These are phyloP conservation scores for Archaeoteleia sp. DNA, from an alignment of 2,888 invertebrate species.

Conservation along the genomic window DNA sequence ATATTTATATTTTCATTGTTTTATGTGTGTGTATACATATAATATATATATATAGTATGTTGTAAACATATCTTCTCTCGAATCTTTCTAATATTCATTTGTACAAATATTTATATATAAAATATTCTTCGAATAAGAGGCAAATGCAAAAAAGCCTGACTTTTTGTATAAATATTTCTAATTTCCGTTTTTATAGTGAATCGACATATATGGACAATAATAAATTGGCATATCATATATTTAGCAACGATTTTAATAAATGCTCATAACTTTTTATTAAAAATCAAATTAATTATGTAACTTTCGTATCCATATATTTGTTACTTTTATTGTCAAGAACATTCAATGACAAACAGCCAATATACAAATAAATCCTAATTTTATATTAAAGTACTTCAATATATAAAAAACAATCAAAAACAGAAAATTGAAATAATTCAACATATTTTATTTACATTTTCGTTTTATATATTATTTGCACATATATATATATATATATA, in stretches of 20 bases:
- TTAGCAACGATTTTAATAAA: too few relatives aligned
- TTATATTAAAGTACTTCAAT: too few relatives aligned
- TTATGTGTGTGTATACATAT: too few relatives aligned
- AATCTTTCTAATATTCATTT: slow-evolving; percentile 61
- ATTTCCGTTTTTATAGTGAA: neutral
- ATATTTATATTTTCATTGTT: slow-evolving; percentile 64
- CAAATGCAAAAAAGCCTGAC: slow-evolving; percentile 55
- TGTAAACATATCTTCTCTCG: slow-evolving; percentile 53
- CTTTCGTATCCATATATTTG: too few relatives aligned
- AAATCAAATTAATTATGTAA: neutral
- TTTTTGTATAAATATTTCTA: neutral
- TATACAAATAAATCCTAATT: too few relatives aligned
- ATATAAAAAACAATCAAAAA: too few relatives aligned
- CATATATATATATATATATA: slow-evolving; percentile 7
- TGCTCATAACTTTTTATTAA: neutral
- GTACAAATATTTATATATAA: slow-evolving; percentile 75
- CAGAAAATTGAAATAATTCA: too few relatives aligned
- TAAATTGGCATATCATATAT: too few relatives aligned
- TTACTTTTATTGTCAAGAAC: too few relatives aligned
- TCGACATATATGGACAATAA: neutral
- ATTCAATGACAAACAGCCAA: too few relatives aligned
- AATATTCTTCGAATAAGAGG: slow-evolving; percentile 68
- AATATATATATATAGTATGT: slow-evolving; percentile 55
- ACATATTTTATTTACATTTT: too few relatives aligned
- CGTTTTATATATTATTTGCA: too few relatives aligned